Conservation (phyloP, 2,888 invertebrate species). For the Meiosimyza platycephala region DNA sequence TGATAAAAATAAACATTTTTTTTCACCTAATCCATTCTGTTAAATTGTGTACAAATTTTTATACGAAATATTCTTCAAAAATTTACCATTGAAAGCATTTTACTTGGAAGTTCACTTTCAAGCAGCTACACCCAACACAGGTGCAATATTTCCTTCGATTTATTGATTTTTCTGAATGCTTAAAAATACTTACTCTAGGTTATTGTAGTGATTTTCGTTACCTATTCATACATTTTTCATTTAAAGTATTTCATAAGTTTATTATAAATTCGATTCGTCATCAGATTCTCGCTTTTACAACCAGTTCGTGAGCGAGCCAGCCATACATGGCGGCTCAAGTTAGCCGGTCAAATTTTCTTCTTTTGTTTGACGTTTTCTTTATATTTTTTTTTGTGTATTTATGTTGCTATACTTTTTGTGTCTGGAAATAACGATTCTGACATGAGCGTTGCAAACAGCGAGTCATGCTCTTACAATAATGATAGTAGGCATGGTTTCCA, state of each 20-base stretch:
- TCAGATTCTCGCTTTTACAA: neutral
- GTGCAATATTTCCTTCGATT: neutral
- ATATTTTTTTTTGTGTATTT: neutral
- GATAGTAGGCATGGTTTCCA: neutral
- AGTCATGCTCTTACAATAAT: slow-evolving; percentile 9
- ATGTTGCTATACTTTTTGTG: neutral
- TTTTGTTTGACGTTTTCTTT: too few species aligned
- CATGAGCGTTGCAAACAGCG: neutral
- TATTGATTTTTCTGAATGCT: slow-evolving; percentile 7
- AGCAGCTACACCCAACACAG: too few species aligned
- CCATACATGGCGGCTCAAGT: neutral
- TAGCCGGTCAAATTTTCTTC: slow-evolving; percentile 4
- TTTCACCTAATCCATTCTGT: too few species aligned
- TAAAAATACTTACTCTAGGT: neutral
- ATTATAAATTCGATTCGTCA: slow-evolving; percentile 20
- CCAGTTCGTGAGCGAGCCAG: neutral
- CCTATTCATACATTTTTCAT: neutral
- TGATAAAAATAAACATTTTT: too few species aligned
- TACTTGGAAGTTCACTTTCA: too few species aligned
- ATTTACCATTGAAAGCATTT: too few species aligned
- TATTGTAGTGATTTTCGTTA: too few species aligned
- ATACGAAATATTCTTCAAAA: too few species aligned
- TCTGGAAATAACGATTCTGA: slow-evolving; percentile 1
- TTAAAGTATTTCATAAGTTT: neutral
- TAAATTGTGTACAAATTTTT: too few species aligned